Conservation (phyloP, 1,140 invertebrate genomes). For the Eubasilissa regina region DNA sequence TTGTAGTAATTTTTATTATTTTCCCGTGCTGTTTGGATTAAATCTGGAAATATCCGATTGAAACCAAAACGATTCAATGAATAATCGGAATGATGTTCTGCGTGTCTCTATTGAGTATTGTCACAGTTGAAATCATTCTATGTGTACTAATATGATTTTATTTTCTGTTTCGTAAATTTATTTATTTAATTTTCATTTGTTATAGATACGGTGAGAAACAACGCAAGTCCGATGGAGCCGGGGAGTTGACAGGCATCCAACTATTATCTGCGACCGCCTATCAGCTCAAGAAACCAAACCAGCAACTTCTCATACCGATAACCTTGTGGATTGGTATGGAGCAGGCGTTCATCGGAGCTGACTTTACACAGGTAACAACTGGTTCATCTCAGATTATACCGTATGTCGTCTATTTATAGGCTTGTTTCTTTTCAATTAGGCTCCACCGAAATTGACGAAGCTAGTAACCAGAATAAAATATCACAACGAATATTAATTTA, state of each 20-base stretch:
- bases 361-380: slow-evolving; percentile 88
- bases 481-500: too few relatives aligned
- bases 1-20: not conserved
- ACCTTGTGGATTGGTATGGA: slow-evolving; percentile 98
- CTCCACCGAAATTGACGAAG: too few relatives aligned
- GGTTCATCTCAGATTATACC: not conserved
- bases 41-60: slow-evolving; percentile 16
- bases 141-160: too few relatives aligned
- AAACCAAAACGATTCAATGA: not conserved
- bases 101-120: too few relatives aligned
- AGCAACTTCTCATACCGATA: slow-evolving; percentile 93
- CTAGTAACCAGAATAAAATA: too few relatives aligned
- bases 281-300: slow-evolving; percentile 91
- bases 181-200: slow-evolving; percentile 38
- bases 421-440: not conserved
- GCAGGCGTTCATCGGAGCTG: slow-evolving; percentile 95
- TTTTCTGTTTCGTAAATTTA: too few relatives aligned
- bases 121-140: too few relatives aligned
- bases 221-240: slow-evolving; percentile 76
- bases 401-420: not conserved
- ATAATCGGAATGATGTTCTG: too few relatives aligned
- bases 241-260: slow-evolving; percentile 83
- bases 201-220: slow-evolving; percentile 87
- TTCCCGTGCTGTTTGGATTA: not conserved
- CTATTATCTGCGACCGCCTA: slow-evolving; percentile 91